Percentiles rank a stretch among this genome's conserved stretches.
Conservation (phyloP, 2,797 vertebrate species). For the Labeo calbasu region DNA sequence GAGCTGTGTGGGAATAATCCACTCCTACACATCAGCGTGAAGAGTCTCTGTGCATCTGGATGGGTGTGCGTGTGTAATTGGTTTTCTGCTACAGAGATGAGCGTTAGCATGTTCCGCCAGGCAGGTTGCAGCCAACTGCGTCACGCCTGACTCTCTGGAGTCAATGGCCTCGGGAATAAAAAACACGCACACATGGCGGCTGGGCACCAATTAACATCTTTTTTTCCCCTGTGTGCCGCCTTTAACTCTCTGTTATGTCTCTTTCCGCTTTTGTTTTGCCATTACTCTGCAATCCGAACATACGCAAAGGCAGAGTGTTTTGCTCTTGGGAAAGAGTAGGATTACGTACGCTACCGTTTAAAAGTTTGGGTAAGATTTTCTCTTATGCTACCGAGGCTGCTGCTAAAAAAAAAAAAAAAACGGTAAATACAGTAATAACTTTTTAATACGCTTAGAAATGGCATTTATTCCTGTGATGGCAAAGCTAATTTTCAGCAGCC, state of each 20-base stretch:
- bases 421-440: too few relatives aligned
- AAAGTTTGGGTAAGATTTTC: constrained; percentile 2
- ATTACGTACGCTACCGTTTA: neutral
- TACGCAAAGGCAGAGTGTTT: neutral
- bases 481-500: too few relatives aligned
- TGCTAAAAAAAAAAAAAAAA: neutral
- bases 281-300: constrained; percentile 1
- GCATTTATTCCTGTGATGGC: too few relatives aligned
- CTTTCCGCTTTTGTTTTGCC: constrained; percentile 31
- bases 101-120: constrained; percentile 34
- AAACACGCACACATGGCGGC: constrained; percentile 11
- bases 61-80: constrained; percentile 48
- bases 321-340: constrained; percentile 3
- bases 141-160: constrained; percentile 41
- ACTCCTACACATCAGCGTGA: constrained; percentile 14
- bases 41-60: constrained; percentile 44
- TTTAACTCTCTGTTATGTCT: constrained; percentile 41
- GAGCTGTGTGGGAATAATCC: constrained; percentile 40
- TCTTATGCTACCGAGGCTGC: neutral
- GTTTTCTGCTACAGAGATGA: constrained; percentile 39
- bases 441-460: too few relatives aligned
- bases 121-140: constrained; percentile 36
- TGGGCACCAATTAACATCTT: constrained; percentile 43
- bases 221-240: constrained; percentile 13
- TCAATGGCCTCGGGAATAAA: constrained; percentile 39